These are phyloP conservation scores for Chloroceryle inda DNA, from an alignment of 2,797 vertebrate species.

Conservation along the genomic window DNA sequence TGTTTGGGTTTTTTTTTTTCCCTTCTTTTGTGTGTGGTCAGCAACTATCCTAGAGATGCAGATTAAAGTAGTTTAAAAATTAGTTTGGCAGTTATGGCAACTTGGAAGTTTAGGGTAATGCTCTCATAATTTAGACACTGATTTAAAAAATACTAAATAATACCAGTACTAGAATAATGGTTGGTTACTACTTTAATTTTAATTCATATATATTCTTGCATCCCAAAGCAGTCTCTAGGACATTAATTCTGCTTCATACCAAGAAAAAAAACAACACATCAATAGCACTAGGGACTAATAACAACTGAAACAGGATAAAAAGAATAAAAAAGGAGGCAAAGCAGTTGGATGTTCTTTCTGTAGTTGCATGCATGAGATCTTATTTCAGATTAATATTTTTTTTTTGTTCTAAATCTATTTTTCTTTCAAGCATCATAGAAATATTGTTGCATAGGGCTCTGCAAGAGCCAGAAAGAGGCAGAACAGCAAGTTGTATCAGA, in stretches of 20 bases:
- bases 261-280: not conserved
- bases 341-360: not conserved
- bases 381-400: not conserved
- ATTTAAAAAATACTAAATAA: not conserved
- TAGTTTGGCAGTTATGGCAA: not conserved
- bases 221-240: not conserved
- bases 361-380: not conserved
- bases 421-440: not conserved
- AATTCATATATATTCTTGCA: not conserved
- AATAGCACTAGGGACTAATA: not conserved
- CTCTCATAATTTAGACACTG: not conserved
- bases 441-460: not conserved
- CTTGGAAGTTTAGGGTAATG: not conserved
- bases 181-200: not conserved
- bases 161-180: not conserved
- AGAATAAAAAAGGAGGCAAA: not conserved
- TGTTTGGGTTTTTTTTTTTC: not conserved
- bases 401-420: not conserved
- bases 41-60: not conserved
- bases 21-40: not conserved
- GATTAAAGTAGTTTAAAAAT: slow-evolving; percentile 11
- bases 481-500: not conserved
- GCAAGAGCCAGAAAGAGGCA: not conserved
- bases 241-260: not conserved
- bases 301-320: not conserved